Evolutionary conservation across 2,113 vertebrate genomes (phyloP).

Genomic region (Ailurus styani): DNA sequence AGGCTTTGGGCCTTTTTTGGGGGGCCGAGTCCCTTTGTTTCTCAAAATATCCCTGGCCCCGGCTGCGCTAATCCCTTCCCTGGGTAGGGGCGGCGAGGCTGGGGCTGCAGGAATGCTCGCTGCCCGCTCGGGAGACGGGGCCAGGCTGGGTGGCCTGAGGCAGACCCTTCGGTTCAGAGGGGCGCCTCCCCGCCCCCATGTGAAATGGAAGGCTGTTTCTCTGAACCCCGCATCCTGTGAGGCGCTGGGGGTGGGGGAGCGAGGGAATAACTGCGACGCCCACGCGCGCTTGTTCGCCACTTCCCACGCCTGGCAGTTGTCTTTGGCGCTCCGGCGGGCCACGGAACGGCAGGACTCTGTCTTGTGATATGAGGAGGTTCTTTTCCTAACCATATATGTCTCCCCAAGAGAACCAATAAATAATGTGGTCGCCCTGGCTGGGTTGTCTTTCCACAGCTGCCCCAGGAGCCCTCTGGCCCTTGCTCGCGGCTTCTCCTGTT

Average conservation of each 20-base stretch:
- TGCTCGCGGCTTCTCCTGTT: conserved; percentile 68
- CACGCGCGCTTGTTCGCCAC: neutral
- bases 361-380: neutral
- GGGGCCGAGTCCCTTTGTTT: neutral
- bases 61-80: neutral
- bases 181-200: neutral
- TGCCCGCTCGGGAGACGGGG: no score
- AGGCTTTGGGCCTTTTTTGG: neutral
- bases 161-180: no score
- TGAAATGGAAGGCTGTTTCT: neutral
- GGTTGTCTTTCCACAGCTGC: conserved; percentile 30
- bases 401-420: conserved; percentile 13
- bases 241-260: neutral
- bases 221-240: neutral
- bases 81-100: neutral
- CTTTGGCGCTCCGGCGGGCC: neutral
- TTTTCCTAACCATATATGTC: conserved; percentile 56
- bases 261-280: neutral
- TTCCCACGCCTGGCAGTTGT: neutral
- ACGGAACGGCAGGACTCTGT: neutral
- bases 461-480: neutral
- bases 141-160: no score
- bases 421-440: neutral
- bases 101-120: neutral
- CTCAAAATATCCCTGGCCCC: neutral